Evolutionary conservation across 2,888 invertebrate genomes (phyloP).

Genomic region (Ptilodon capucinus): DNA sequence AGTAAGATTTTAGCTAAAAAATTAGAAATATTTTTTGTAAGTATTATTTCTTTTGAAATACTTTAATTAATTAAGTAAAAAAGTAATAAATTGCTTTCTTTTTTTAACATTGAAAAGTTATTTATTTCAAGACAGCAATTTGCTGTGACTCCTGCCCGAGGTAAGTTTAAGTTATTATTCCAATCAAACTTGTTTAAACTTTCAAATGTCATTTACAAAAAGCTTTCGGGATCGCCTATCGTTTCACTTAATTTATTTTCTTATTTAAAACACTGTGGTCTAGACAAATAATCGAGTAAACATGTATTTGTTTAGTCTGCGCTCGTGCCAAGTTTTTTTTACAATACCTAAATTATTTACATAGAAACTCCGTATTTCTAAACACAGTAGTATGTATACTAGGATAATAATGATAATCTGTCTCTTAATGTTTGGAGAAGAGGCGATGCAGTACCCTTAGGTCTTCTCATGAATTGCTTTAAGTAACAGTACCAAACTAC

Average conservation of each 20-base stretch:
- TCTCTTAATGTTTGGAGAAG: too few species aligned
- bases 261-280: background rate
- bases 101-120: background rate
- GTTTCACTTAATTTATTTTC: slow-evolving; percentile 29
- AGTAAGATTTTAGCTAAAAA: background rate
- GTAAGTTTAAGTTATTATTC: slow-evolving; percentile 35
- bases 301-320: background rate
- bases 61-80: background rate
- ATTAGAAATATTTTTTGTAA: background rate
- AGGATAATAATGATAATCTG: too few species aligned
- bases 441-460: too few species aligned
- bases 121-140: background rate
- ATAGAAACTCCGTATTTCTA: background rate
- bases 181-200: slow-evolving; percentile 40
- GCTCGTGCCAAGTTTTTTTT: background rate
- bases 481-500: too few species aligned
- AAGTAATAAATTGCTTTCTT: background rate
- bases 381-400: background rate
- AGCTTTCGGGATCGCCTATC: slow-evolving; percentile 29
- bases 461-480: too few species aligned
- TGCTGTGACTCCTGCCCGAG: slow-evolving; percentile 4
- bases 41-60: background rate
- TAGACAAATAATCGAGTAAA: background rate
- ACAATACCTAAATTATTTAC: background rate
- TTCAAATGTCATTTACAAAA: slow-evolving; percentile 38